These are phyloP conservation scores for Acyrthosiphon pisum DNA, from an alignment of 1,140 invertebrate genomes.

Conservation along the genomic window DNA sequence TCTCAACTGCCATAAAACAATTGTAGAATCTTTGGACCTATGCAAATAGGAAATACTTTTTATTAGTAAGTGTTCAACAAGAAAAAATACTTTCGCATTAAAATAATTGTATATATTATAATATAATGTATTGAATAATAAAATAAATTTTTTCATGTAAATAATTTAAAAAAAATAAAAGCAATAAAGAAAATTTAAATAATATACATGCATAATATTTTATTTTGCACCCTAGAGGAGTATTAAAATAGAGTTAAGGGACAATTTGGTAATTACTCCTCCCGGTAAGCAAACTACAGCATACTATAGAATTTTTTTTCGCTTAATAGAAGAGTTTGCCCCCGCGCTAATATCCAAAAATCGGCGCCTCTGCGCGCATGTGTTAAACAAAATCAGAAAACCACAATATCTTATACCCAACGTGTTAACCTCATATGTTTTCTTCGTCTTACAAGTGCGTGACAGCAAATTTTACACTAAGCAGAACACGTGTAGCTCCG, in stretches of 20 bases:
- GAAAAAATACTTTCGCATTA: constrained; percentile 9
- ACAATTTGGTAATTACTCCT: neutral
- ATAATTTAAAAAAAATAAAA: constrained; percentile 1
- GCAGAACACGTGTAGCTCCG: no score
- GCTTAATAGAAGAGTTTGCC: neutral
- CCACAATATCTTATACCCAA: no score
- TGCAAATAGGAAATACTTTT: neutral
- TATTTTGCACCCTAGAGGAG: neutral
- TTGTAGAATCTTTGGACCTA: neutral
- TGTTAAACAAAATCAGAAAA: no score
- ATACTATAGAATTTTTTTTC: neutral
- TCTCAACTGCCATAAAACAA: neutral
- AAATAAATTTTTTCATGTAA: neutral
- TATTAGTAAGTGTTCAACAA: neutral
- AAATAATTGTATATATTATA: neutral
- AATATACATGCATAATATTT: no score
- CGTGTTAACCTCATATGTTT: no score
- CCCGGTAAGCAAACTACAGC: neutral
- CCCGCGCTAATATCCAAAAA: neutral
- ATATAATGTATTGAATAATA: neutral
- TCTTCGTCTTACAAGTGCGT: no score
- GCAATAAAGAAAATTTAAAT: neutral
- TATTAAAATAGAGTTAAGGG: neutral
- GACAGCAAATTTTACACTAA: no score
- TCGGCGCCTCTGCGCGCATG: neutral